These are phyloP conservation scores for Rotaria sp. DNA, from an alignment of 2,888 invertebrate genomes.

Conservation along the genomic window DNA sequence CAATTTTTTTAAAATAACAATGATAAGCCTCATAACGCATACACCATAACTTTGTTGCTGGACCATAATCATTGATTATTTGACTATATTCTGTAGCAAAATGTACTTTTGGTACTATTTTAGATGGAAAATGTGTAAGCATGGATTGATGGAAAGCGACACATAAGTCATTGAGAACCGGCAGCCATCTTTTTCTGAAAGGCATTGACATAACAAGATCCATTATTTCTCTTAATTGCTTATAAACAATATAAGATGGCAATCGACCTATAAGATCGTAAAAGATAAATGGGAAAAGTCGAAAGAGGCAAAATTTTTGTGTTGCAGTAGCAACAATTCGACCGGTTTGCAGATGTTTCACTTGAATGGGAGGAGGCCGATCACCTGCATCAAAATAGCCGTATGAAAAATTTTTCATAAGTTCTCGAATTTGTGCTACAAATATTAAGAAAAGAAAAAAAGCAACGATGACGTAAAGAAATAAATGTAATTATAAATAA, in stretches of 20 bases:
- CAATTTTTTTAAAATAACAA: neutral
- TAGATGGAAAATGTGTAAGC: neutral
- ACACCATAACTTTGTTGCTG: neutral
- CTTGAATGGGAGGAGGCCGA: neutral
- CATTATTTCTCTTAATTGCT: neutral
- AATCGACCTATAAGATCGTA: neutral
- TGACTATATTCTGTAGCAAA: neutral
- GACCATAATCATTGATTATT: neutral
- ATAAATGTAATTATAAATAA: no score
- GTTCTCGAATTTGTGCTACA: neutral
- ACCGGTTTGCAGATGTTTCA: neutral
- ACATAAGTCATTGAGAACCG: neutral
- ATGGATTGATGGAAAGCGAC: neutral
- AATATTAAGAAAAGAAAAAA: no score
- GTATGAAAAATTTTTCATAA: neutral
- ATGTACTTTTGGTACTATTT: neutral
- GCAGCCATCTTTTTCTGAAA: neutral
- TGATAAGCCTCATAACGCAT: neutral
- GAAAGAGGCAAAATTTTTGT: neutral
- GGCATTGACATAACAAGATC: neutral
- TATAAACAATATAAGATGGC: neutral
- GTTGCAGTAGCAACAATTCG: neutral
- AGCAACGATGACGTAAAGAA: no score
- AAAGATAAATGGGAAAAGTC: neutral
- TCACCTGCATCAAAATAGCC: neutral